These are phyloP conservation scores for Eunapius fragilis DNA, from an alignment of 37 sponge, comb jelly and placozoan genomes.

Conservation along the genomic window DNA sequence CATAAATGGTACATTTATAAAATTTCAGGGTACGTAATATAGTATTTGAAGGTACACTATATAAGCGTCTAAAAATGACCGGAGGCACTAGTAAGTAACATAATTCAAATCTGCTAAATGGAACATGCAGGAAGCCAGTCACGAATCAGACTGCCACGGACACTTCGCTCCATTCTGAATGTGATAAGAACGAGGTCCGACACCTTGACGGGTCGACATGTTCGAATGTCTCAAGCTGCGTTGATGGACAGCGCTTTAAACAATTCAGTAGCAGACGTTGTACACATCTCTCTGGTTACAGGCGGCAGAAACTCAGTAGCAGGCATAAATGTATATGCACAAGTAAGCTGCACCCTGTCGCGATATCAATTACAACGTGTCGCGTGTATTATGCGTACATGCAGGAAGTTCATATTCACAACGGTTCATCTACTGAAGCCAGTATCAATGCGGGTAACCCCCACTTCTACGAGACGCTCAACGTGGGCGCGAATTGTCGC, in stretches of 20 bases:
- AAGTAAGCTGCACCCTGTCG: background rate
- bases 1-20: too few relatives aligned
- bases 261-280: background rate
- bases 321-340: background rate
- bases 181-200: background rate
- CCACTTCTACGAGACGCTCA: too few relatives aligned
- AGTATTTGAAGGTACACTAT: too few relatives aligned
- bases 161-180: background rate
- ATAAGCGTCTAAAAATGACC: too few relatives aligned
- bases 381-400: too few relatives aligned
- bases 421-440: too few relatives aligned
- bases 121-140: background rate
- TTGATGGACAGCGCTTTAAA: background rate
- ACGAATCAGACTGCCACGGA: background rate
- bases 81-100: too few relatives aligned
- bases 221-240: background rate
- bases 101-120: background rate
- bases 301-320: background rate
- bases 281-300: background rate
- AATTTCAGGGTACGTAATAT: too few relatives aligned
- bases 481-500: too few relatives aligned
- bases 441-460: too few relatives aligned
- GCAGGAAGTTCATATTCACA: too few relatives aligned
- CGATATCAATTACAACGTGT: too few relatives aligned
- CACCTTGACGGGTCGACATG: background rate